Evolutionary conservation across 2,888 invertebrate genomes (phyloP).

Genomic region (Drosophila colorata): DNA sequence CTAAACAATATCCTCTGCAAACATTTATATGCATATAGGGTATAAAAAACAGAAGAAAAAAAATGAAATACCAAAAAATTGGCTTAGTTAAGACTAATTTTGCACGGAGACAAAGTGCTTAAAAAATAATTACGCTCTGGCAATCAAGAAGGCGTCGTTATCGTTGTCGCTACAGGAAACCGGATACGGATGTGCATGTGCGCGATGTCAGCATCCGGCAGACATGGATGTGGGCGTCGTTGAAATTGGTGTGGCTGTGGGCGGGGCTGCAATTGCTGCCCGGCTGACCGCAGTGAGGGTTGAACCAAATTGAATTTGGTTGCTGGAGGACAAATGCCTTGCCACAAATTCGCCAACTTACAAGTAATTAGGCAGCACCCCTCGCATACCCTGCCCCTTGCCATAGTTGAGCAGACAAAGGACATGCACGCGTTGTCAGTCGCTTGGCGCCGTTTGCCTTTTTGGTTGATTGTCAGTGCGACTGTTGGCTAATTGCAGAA

Average conservation of each 20-base stretch:
- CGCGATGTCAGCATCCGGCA: slow-evolving; percentile 74
- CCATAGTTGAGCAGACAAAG: slow-evolving; percentile 38
- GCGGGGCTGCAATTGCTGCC: slow-evolving; percentile 12
- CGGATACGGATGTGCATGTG: slow-evolving; percentile 71
- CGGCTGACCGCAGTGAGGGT: slow-evolving; percentile 39
- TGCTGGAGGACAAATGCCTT: slow-evolving; percentile 62
- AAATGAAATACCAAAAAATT: slow-evolving; percentile 39
- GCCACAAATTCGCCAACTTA: slow-evolving; percentile 82
- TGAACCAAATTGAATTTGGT: slow-evolving; percentile 81
- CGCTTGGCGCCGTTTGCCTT: slow-evolving; percentile 46
- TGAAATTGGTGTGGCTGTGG: not conserved
- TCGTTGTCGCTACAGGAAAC: slow-evolving; percentile 70
- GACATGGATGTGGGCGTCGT: slow-evolving; percentile 36
- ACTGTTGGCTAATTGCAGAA: slow-evolving; percentile 75
- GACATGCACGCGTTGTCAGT: slow-evolving; percentile 67
- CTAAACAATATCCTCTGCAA: not conserved
- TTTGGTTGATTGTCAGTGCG: slow-evolving; percentile 60
- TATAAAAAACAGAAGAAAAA: slow-evolving; percentile 16
- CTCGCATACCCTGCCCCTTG: not conserved
- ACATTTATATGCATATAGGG: not conserved
- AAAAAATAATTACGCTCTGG: slow-evolving; percentile 80
- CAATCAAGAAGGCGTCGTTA: slow-evolving; percentile 72
- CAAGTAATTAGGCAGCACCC: slow-evolving; percentile 82
- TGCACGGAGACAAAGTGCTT: slow-evolving; percentile 74
- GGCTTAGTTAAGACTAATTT: slow-evolving; percentile 79